These are phyloP conservation scores for Callyntrura guangdongensis DNA, from an alignment of 2,888 invertebrate genomes.

Conservation along the genomic window DNA sequence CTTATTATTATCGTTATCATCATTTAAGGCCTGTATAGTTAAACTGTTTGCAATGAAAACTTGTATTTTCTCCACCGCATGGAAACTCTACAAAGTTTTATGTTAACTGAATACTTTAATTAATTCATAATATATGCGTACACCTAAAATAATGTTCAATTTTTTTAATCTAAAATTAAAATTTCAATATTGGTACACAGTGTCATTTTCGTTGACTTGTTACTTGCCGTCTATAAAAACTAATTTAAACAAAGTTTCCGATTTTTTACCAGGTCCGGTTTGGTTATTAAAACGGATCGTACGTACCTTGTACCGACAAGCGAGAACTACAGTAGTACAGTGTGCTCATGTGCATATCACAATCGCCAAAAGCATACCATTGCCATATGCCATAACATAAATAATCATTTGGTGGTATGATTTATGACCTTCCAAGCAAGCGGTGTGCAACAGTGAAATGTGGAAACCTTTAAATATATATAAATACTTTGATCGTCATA, in stretches of 20 bases:
- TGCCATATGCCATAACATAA: not conserved
- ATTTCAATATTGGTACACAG: too few relatives aligned
- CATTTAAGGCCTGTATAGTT: not conserved
- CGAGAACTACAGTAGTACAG: not conserved
- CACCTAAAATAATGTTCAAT: not conserved
- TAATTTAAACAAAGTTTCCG: not conserved
- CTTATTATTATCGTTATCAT: not conserved
- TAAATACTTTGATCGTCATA: slow-evolving; percentile 21
- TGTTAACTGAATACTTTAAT: not conserved
- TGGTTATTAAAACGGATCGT: not conserved
- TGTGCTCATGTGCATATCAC: too few relatives aligned
- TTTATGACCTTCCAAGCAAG: too few relatives aligned
- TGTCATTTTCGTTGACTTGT: not conserved
- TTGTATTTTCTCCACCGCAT: not conserved
- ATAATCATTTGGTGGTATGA: slow-evolving; percentile 6
- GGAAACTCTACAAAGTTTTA: not conserved
- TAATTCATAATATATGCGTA: not conserved
- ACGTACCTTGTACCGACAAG: too few relatives aligned
- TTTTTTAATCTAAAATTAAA: not conserved
- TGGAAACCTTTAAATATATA: slow-evolving; percentile 28
- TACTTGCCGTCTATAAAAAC: not conserved
- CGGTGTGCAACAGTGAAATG: not conserved
- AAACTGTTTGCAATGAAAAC: not conserved
- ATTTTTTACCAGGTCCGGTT: slow-evolving; percentile 19
- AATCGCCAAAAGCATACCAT: not conserved